Conservation (phyloP, 2,797 vertebrate genomes). For the Anolis apletophallus region DNA sequence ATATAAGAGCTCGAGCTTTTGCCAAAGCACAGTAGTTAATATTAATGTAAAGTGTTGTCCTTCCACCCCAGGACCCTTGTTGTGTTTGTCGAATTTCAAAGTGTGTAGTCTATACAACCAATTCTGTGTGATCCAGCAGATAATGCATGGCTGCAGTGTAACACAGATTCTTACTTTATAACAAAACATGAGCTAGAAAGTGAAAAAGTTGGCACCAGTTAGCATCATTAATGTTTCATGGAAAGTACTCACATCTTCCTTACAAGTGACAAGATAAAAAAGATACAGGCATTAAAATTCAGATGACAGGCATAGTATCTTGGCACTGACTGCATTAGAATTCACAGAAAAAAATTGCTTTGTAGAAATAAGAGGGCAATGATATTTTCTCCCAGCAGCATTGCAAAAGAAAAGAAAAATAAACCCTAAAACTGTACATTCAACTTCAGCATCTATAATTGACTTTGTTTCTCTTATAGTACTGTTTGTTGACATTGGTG, state of each 20-base stretch:
- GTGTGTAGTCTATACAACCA: background rate
- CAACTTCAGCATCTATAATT: background rate
- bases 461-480: background rate
- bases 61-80: background rate
- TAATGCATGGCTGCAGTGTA: background rate
- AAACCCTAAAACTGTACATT: background rate
- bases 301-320: constrained; percentile 45
- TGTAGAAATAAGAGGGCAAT: constrained; percentile 39
- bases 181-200: constrained; percentile 12
- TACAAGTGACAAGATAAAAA: constrained; percentile 57
- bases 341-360: constrained; percentile 53
- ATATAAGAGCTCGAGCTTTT: background rate
- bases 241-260: constrained; percentile 55
- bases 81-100: background rate
- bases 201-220: constrained; percentile 50
- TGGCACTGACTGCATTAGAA: constrained; percentile 50
- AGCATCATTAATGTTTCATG: constrained; percentile 66
- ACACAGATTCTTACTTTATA: constrained; percentile 54
- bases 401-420: background rate
- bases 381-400: constrained; percentile 34
- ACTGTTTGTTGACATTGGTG: background rate
- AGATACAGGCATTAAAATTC: constrained; percentile 66
- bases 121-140: constrained; percentile 33
- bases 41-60: background rate
- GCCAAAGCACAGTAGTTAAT: background rate